Base-by-base conservation (phyloP, 2,113 vertebrate genomes). In the Condylura cristata region DNA sequence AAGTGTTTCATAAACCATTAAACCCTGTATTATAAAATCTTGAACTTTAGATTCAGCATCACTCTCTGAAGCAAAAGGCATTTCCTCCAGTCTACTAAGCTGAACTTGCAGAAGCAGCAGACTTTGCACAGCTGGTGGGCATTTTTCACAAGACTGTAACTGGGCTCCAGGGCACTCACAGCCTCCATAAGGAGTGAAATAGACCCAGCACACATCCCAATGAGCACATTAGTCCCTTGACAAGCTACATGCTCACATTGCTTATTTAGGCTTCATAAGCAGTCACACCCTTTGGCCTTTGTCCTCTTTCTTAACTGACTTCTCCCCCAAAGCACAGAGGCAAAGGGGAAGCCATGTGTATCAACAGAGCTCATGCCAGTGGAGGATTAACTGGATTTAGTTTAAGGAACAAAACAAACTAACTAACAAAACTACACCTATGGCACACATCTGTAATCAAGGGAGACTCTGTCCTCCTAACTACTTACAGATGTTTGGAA, bases 291-390 rank as follows among this genome's bases (percentile, higher is more conserved):
- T 80, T 48, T 76, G 87, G 58, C 72, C 89, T 91, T 65, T 2
- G 11, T 70, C 61, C 39, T 68, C 91, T 94, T 93, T 93, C 91
- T 76, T 95, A 85, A 96, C 60, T 66, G 46, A 94, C 87, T 93
- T 92, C 60, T 94, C 28, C 51, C 70, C 74, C 90, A 96, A 89
- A 94, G 58, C 75, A 78, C 86, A 48, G 68, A 80, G 79, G 65
- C 83, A 94, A 81, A 81, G 61, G 60, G 70, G 82, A 90, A 83
- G 58, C 34, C 39, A 28, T 34, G 14, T 4, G 4, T 51, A 51
- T 56, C 81, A 30, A 63, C 60, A 82, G 63, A 70, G 9, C 51
- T 8, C 41, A 22, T 1, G 14, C 4, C 72, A 44, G 79, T 53
- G 63, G 11, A 84, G 56, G n/a, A 51, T 39, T 5, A 56, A 10